Evolutionary conservation across 2,113 vertebrate species (phyloP), one percentile per base, ranked within the genome.

Genomic region (Lagopus leucura): DNA sequence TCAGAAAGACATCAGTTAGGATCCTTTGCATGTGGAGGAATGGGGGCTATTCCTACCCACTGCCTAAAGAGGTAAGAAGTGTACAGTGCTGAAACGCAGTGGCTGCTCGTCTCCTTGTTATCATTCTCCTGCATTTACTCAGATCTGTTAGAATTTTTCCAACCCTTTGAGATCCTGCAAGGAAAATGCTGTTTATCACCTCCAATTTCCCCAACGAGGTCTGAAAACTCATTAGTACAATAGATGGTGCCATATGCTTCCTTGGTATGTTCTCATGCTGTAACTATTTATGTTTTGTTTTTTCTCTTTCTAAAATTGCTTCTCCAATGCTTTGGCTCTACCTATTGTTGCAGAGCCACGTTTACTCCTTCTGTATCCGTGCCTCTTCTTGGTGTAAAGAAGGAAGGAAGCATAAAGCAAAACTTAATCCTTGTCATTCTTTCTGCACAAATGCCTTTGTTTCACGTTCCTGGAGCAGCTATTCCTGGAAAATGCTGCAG

Each of bases 231-330:
- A 96, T 96, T 93, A 95, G 95, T 81, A 72, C 83, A 93, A 69
- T 13, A 95, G 96, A 47, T 76, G 64, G 61, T 89, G 78, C 93
- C 95, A 96, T 90, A 86, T 95, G 96, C 82, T 95, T 88, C 82
- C 86, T 58, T 90, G 72, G 27, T 71, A 47, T 71, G 77, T 72
- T 83, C 80, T 94, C 61, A 71, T 88, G 92, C 86, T 67, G 13
- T 18, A 93, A 75, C 57, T 92, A 92, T 90, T 94, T 95, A 16
- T 88, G 65, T 90, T 90, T 86, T 48, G 86, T 67, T 43, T 38
- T 45, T 45, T 73, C 27, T 1, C 30, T 58, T 77, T 32, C 32
- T 90, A 36, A 86, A 75, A 61, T 92, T 78, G 16, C 79, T 88
- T 64, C 73, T 72, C 10, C 65, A 93, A 86, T 75, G 83, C 70